Evolutionary conservation across 2,113 vertebrate genomes (phyloP).

Genomic region (western clawed frog (Xenopus tropicalis)): DNA sequence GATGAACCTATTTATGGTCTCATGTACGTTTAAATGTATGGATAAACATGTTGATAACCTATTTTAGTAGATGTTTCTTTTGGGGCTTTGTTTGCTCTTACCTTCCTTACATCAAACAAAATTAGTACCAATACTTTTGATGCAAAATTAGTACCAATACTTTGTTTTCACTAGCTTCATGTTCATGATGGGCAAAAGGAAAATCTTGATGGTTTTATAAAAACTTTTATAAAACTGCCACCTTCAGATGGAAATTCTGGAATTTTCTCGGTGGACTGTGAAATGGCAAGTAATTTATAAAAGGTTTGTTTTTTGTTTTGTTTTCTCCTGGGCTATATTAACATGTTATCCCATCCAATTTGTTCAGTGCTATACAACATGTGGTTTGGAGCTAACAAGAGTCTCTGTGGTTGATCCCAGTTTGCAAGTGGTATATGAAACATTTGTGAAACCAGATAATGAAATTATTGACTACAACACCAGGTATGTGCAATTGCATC

Average conservation of each 20-base stretch:
- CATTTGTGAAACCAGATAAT: constrained; percentile 69
- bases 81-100: no score
- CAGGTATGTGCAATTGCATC: constrained; percentile 61
- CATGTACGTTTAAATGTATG: no score
- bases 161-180: constrained; percentile 64
- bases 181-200: constrained; percentile 65
- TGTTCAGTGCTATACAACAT: constrained; percentile 70
- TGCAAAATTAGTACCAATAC: no score
- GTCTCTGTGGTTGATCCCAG: constrained; percentile 69
- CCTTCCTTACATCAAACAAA: no score
- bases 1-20: no score
- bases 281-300: constrained; percentile 57
- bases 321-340: background rate
- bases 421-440: constrained; percentile 69
- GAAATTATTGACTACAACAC: constrained; percentile 75
- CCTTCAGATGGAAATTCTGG: constrained; percentile 52
- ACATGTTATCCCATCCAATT: background rate
- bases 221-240: constrained; percentile 48
- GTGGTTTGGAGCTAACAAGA: constrained; percentile 69
- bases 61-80: no score
- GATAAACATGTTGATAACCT: no score
- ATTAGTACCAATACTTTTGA: no score
- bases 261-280: constrained; percentile 70
- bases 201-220: constrained; percentile 68
- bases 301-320: background rate